A percentile compares a stretch with the other conserved stretches of the same genome.
These are phyloP conservation scores for Hetaerina americana DNA, from an alignment of 1,140 invertebrate genomes.

Conservation along the genomic window DNA sequence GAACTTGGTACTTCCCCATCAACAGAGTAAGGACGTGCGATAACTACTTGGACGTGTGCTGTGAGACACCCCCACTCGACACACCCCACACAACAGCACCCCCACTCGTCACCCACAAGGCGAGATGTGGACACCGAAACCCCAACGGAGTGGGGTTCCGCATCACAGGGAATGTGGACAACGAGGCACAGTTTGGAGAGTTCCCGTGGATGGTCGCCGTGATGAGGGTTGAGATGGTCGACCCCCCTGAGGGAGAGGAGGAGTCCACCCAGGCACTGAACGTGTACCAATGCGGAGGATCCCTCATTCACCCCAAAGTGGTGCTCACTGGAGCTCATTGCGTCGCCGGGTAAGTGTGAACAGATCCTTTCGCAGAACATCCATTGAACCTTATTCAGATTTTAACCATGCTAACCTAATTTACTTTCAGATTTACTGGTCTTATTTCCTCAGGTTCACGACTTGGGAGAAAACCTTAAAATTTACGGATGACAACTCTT, in stretches of 20 bases:
- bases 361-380: too few species aligned
- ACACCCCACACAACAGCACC: slow-evolving; percentile 17
- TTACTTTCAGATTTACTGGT: too few species aligned
- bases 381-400: too few species aligned
- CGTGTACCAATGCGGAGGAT: slow-evolving; percentile 59
- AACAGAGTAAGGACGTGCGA: too few species aligned
- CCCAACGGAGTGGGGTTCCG: slow-evolving; percentile 51
- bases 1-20: too few species aligned
- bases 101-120: slow-evolving; percentile 12
- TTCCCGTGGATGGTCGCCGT: slow-evolving; percentile 79
- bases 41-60: slow-evolving; percentile 51
- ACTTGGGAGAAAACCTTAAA: too few species aligned
- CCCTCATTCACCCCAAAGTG: slow-evolving; percentile 52
- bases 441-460: too few species aligned
- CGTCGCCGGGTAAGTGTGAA: slow-evolving; percentile 28
- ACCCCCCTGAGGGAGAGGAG: slow-evolving; percentile 18
- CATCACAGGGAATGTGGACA: slow-evolving; percentile 47
- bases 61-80: slow-evolving; percentile 28
- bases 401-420: too few species aligned
- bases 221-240: slow-evolving; percentile 42
- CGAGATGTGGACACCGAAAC: slow-evolving; percentile 55
- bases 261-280: slow-evolving; percentile 25
- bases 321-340: slow-evolving; percentile 62
- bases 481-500: too few species aligned
- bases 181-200: slow-evolving; percentile 54